phyloP scores from a whole-genome alignment of 1,140 invertebrate species.

The Drosophila nigrodunni region DNA sequence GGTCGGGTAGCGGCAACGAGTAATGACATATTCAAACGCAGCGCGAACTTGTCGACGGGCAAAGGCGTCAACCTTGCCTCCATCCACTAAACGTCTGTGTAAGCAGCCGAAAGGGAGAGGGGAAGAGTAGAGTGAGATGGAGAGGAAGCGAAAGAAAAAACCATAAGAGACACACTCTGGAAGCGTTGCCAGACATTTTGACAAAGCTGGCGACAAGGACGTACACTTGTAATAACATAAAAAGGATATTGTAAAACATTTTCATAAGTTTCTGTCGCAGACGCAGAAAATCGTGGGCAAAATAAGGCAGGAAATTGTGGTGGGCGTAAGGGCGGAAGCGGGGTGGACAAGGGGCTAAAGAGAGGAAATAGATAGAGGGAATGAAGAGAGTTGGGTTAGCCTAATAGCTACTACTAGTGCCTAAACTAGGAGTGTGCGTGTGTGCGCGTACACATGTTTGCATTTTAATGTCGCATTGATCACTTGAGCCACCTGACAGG shows the following conservation, averaged over 20 bases:
- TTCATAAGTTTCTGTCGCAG: conserved; percentile 76
- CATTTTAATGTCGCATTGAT: conserved; percentile 19
- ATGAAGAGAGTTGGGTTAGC: not conserved
- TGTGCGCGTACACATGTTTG: conserved; percentile 1
- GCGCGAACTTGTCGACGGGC: conserved; percentile 75
- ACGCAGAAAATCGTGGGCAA: conserved; percentile 9
- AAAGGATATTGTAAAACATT: conserved; percentile 85
- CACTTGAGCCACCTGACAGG: conserved; percentile 25
- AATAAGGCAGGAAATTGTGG: too few species aligned
- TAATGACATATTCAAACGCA: conserved; percentile 82
- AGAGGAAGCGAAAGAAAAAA: conserved; percentile 3
- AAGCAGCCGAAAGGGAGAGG: conserved; percentile 28
- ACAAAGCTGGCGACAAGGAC: conserved; percentile 84
- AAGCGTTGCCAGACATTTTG: conserved; percentile 82
- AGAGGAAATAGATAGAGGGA: not conserved
- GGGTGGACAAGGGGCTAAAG: too few species aligned
- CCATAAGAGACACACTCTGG: not conserved
- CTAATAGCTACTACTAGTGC: not conserved
- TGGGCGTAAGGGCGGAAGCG: not conserved
- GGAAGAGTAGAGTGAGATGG: not conserved
- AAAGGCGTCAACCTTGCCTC: conserved; percentile 57
- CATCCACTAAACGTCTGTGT: conserved; percentile 20
- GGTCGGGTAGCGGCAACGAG: conserved; percentile 33
- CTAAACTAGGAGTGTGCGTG: not conserved
- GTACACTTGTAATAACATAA: conserved; percentile 84